Base-by-base conservation (phyloP, 2,113 vertebrate species). In the Gorsachius goisagi region DNA sequence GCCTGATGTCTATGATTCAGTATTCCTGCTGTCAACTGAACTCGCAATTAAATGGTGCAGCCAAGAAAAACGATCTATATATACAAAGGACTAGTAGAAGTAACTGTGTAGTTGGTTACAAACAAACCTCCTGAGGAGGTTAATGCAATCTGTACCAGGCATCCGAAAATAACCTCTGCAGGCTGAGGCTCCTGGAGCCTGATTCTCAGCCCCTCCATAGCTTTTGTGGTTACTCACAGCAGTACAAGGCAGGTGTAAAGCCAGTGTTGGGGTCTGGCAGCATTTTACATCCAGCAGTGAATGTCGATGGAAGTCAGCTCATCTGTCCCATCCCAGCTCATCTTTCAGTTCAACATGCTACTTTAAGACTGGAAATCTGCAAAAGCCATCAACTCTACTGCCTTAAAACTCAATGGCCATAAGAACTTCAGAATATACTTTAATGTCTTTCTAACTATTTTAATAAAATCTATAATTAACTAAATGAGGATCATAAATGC, bases 391-490 rank as follows among this genome's bases (percentile, higher is more conserved):
- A 60, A 20, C 26, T 59, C 44, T 28, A 47, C 1, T 75, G 71
- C 71, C 79, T 67, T 86, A 52, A 86, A 92, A 83, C 10, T 71
- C 45, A 24, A 14, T 4, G 18, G 11, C 64, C 2, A 0, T n/a
- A 60, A 53, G 71, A 87, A 88, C 50, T 66, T 76, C 80, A 64
- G 35, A 89, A 52, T 49, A 72, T 9, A 30, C 18, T 80, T 80
- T 62, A 91, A 81, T 39, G 45, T 47, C 82, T 63, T 91, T 81
- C 47, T 66, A 93, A 91, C n/a, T 53, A 24, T 44, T 89, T 90
- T 72, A 92, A 68, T 90, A 77, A 94, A 92, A 90, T 53, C 68
- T 77, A 49, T 80, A 77, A 94, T 82, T 94, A 96, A 50, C 74
- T 89, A 88, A 85, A 82, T 35, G 41, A 87, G 52, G 41, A 75